These are phyloP conservation scores for Nomada fabriciana DNA, from an alignment of 2,888 invertebrate species.

Conservation along the genomic window DNA sequence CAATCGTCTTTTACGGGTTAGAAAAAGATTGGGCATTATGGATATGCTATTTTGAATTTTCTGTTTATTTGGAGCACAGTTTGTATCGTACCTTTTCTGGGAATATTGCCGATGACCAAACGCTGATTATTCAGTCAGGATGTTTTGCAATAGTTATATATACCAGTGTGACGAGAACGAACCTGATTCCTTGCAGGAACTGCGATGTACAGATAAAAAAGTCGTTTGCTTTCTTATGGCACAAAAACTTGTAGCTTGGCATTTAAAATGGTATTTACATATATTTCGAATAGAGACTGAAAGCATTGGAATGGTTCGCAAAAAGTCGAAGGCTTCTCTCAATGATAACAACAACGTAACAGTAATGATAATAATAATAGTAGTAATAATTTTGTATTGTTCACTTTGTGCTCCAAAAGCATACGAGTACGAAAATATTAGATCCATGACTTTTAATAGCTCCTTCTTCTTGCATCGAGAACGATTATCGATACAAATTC, in stretches of 20 bases:
- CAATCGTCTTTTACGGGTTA: no score
- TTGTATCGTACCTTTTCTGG: not conserved
- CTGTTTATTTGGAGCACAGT: not conserved
- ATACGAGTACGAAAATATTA: not conserved
- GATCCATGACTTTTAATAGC: constrained; percentile 38
- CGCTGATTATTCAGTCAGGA: not conserved
- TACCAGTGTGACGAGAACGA: no score
- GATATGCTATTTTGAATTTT: not conserved
- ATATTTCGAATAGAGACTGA: not conserved
- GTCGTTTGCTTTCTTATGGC: not conserved
- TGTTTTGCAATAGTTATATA: not conserved
- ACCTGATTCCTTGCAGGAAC: not conserved
- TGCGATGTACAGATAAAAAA: not conserved
- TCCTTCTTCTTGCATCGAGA: constrained; percentile 47
- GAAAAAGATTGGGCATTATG: not conserved
- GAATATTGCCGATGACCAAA: not conserved
- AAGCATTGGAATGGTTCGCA: not conserved
- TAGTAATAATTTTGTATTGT: no score
- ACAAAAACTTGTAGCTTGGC: not conserved
- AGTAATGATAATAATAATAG: no score
- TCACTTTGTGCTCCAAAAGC: not conserved
- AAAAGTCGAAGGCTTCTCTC: no score
- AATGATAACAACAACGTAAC: not conserved
- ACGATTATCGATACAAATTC: constrained; percentile 64
- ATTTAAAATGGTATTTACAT: not conserved